Evolutionary conservation across 1,140 invertebrate genomes (phyloP).

Genomic region (Saccostrea glomerata): DNA sequence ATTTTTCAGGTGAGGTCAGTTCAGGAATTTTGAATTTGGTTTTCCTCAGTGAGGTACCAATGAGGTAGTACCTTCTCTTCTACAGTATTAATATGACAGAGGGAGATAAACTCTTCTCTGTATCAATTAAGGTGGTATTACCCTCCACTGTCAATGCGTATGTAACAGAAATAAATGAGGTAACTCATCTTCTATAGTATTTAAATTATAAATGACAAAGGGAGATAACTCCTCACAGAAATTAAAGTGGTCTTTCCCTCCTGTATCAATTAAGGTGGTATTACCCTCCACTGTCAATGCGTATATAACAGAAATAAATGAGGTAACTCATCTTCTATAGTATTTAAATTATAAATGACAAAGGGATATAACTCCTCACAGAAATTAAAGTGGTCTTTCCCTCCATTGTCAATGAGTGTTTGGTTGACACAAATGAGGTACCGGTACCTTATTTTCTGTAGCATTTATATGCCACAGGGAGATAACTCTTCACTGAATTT

Average conservation of each 20-base stretch:
- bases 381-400: background rate
- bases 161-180: background rate
- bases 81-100: background rate
- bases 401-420: background rate
- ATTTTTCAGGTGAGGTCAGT: background rate
- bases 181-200: background rate
- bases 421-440: background rate
- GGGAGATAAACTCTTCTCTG: background rate
- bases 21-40: background rate
- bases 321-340: background rate
- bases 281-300: slow-evolving; percentile 32
- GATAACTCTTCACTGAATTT: background rate
- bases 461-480: background rate
- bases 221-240: background rate
- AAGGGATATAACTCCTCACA: background rate
- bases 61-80: background rate
- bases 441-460: background rate
- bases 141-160: slow-evolving; percentile 15
- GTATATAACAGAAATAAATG: background rate
- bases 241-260: background rate
- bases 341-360: too few relatives aligned
- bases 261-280: background rate
- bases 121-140: background rate
- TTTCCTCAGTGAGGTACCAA: background rate
- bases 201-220: background rate